Evolutionary conservation across 1,140 invertebrate species (phyloP).

Genomic region (Drosophila ficusphila): DNA sequence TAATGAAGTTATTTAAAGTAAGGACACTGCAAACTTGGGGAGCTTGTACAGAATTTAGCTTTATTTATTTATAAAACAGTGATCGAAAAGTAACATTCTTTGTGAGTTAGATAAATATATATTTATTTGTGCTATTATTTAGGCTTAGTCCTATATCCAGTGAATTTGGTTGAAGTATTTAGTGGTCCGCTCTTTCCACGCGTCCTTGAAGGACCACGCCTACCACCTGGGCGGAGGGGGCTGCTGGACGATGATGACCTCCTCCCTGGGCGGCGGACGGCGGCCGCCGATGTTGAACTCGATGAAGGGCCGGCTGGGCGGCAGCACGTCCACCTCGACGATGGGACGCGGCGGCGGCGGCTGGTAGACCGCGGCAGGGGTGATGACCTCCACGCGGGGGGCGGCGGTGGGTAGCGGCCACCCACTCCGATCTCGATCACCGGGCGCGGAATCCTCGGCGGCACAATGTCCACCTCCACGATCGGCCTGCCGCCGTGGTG

Average conservation of each 20-base stretch:
- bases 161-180: background rate
- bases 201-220: background rate
- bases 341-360: conserved; percentile 61
- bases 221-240: conserved; percentile 63
- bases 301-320: conserved; percentile 58
- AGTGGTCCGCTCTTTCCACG: conserved; percentile 8
- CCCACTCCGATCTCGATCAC: conserved; percentile 64
- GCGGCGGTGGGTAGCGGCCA: conserved; percentile 46
- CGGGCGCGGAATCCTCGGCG: conserved; percentile 64
- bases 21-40: too few species aligned
- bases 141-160: conserved; percentile 16
- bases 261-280: conserved; percentile 60
- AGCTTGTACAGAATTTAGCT: background rate
- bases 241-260: conserved; percentile 66
- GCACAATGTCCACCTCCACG: conserved; percentile 69
- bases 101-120: too few species aligned
- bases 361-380: conserved; percentile 64
- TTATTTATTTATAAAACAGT: too few species aligned
- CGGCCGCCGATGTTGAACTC: conserved; percentile 70
- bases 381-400: conserved; percentile 58
- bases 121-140: conserved; percentile 6
- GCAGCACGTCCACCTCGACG: conserved; percentile 67
- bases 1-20: too few species aligned
- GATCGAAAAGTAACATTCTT: too few species aligned
- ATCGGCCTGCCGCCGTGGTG: conserved; percentile 62